Evolutionary conservation across 1,140 invertebrate genomes (phyloP).

Genomic region (Catajapyx aquilonaris): DNA sequence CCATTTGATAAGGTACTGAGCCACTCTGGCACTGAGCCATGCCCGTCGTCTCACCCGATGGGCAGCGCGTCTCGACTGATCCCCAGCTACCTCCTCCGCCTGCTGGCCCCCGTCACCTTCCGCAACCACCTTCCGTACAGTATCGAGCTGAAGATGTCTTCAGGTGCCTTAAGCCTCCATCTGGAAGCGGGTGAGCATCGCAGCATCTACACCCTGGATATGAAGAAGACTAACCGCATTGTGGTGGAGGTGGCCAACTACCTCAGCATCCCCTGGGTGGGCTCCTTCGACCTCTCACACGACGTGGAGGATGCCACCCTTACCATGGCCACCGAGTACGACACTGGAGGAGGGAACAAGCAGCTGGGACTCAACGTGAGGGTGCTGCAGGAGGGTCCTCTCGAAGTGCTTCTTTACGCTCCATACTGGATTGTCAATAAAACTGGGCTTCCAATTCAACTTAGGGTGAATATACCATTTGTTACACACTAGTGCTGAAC

Average conservation of each 20-base stretch:
- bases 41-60: too few species aligned
- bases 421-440: constrained; percentile 87
- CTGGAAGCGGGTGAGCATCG: constrained; percentile 48
- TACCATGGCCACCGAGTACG: constrained; percentile 39
- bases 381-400: constrained; percentile 32
- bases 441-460: constrained; percentile 50
- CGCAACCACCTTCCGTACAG: constrained; percentile 55
- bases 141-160: constrained; percentile 31
- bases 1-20: too few species aligned
- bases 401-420: constrained; percentile 46
- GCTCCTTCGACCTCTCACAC: constrained; percentile 38
- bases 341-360: constrained; percentile 38
- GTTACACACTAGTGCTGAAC: background rate
- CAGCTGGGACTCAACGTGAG: constrained; percentile 42
- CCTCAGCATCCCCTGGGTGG: constrained; percentile 43
- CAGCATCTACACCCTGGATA: constrained; percentile 40
- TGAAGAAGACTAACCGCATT: constrained; percentile 31
- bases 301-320: constrained; percentile 44
- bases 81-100: constrained; percentile 47
- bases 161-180: constrained; percentile 22
- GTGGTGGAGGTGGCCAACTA: constrained; percentile 38
- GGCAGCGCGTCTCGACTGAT: constrained; percentile 28
- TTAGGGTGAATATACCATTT: constrained; percentile 34
- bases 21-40: too few species aligned
- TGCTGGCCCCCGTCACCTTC: constrained; percentile 46